phyloP scores from a whole-genome alignment of 2,113 vertebrate species.

The Oncorhynchus kisutch region DNA sequence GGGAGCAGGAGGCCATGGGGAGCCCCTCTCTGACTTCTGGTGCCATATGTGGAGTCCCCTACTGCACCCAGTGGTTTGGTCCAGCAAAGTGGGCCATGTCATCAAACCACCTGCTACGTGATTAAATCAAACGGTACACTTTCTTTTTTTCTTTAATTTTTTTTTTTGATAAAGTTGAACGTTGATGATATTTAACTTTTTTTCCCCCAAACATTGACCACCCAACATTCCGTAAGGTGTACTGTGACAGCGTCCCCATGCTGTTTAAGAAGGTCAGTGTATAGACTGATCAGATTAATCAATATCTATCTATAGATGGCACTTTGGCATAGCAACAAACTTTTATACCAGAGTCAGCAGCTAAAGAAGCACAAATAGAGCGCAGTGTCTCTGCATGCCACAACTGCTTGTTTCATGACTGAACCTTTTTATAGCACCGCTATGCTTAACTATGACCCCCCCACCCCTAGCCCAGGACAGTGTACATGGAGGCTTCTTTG shows the following conservation, averaged over 20 bases:
- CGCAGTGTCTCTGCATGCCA: not conserved
- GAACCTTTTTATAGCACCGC: not conserved
- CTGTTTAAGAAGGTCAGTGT: slow-evolving; percentile 83
- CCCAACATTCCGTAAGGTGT: slow-evolving; percentile 79
- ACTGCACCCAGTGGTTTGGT: slow-evolving; percentile 92
- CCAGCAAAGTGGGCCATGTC: slow-evolving; percentile 83
- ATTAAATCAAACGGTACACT: not conserved
- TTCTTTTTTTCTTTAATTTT: not conserved
- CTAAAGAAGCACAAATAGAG: no score
- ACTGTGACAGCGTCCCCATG: slow-evolving; percentile 74
- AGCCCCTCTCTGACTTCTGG: slow-evolving; percentile 82
- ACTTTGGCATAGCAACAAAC: no score
- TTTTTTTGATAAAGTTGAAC: not conserved
- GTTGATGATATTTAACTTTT: not conserved
- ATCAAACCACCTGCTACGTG: slow-evolving; percentile 78
- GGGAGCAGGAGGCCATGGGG: slow-evolving; percentile 67
- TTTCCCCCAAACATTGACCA: slow-evolving; percentile 44
- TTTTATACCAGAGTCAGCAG: no score
- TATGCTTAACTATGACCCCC: not conserved
- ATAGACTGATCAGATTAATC: not conserved
- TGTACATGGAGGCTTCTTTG: slow-evolving; percentile 90
- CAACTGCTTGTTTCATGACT: not conserved
- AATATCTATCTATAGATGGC: not conserved
- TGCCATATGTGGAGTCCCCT: slow-evolving; percentile 94
- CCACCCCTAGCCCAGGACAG: slow-evolving; percentile 77